Evolutionary conservation across 1,140 invertebrate genomes (phyloP).

Genomic region (Conopomorpha cramerella): DNA sequence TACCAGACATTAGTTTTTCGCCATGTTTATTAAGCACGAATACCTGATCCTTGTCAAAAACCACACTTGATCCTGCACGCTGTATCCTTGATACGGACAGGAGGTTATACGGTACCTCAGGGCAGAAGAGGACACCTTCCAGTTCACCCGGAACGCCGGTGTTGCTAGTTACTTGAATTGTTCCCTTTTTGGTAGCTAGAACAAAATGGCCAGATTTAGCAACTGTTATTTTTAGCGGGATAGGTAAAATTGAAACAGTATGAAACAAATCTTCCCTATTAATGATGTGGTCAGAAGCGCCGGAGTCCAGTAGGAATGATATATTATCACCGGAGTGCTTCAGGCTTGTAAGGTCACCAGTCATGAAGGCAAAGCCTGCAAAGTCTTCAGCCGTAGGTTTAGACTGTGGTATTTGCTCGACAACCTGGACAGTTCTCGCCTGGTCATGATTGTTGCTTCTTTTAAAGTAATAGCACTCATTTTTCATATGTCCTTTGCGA

Average conservation of each 20-base stretch:
- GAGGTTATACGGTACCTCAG: no score
- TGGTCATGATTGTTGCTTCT: conserved; percentile 5
- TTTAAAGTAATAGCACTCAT: conserved; percentile 17
- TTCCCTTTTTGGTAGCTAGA: conserved; percentile 16
- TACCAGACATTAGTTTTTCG: background rate
- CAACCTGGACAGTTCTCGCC: conserved; percentile 3
- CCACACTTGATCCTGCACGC: background rate
- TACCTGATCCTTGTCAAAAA: background rate
- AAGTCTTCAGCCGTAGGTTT: background rate
- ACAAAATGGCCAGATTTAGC: conserved; percentile 19
- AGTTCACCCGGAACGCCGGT: conserved; percentile 8
- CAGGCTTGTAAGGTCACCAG: conserved; percentile 6
- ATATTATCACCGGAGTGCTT: no score
- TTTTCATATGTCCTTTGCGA: conserved; percentile 16
- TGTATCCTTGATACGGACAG: no score
- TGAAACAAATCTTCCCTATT: conserved; percentile 18
- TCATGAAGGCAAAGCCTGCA: conserved; percentile 11
- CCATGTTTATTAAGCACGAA: background rate
- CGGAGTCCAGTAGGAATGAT: conserved; percentile 25
- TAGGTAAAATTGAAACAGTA: conserved; percentile 9
- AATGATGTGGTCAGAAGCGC: conserved; percentile 26
- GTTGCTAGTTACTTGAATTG: conserved; percentile 10
- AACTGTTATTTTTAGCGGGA: no score
- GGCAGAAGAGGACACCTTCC: conserved; percentile 8
- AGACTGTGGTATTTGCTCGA: conserved; percentile 4